Percentiles rank a stretch among this genome's conserved stretches.
phyloP scores from a whole-genome alignment of 92 coral and sea anemone species.

The Porites rus region DNA sequence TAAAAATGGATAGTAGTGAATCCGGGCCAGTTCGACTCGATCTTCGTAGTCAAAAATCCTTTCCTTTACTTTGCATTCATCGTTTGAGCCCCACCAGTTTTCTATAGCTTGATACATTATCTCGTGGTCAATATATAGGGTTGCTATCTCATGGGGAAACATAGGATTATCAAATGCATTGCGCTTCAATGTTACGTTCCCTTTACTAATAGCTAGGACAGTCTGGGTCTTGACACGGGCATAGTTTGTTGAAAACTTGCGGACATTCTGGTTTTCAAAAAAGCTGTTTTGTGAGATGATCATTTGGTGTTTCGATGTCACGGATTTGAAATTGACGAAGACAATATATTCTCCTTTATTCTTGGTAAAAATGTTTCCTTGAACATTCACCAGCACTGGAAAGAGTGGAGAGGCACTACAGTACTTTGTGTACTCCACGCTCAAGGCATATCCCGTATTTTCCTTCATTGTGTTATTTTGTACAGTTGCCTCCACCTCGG shows the following conservation, averaged over 20 bases:
- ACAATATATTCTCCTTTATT: conserved; percentile 27
- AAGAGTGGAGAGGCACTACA: background rate
- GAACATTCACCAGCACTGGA: conserved; percentile 15
- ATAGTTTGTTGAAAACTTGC: background rate
- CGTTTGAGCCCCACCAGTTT: conserved; percentile 76
- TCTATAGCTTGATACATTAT: conserved; percentile 26
- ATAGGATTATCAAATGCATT: conserved; percentile 52
- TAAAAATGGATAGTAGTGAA: conserved; percentile 59
- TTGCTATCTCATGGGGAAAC: conserved; percentile 46
- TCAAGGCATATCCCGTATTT: conserved; percentile 20
- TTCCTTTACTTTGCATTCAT: conserved; percentile 34
- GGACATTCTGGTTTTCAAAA: background rate
- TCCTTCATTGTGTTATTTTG: conserved; percentile 5
- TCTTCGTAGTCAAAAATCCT: conserved; percentile 50
- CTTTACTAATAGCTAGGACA: conserved; percentile 17
- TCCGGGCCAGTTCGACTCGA: conserved; percentile 26
- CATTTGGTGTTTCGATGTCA: conserved; percentile 6
- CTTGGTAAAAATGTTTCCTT: conserved; percentile 7
- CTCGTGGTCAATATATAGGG: background rate
- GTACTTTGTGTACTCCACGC: background rate
- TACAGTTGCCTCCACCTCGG: conserved; percentile 16
- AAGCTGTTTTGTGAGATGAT: conserved; percentile 33
- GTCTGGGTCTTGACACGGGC: conserved; percentile 30
- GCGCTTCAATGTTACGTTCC: conserved; percentile 23
- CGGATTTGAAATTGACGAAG: conserved; percentile 5